These are phyloP conservation scores for Myiozetetes cayanensis DNA, from an alignment of 2,113 vertebrate species.

Conservation along the genomic window DNA sequence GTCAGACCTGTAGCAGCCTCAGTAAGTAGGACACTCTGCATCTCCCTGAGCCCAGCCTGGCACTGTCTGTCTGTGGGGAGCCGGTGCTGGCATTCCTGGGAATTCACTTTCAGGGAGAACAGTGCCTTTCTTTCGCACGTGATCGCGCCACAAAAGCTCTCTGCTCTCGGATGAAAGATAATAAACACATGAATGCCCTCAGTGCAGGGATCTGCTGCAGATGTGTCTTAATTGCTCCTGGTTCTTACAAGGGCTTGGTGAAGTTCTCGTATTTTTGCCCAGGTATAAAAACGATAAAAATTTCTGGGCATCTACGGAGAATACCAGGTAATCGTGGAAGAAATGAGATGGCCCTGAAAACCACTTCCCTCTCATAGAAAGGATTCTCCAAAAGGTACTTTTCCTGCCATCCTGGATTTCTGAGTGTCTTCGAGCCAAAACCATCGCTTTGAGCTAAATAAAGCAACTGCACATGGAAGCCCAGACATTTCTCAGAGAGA, in stretches of 20 bases:
- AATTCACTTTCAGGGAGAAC: neutral
- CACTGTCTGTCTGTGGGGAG: neutral
- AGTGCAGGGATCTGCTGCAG: neutral
- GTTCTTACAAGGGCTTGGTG: neutral
- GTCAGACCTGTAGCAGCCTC: constrained; percentile 38
- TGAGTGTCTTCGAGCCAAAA: neutral
- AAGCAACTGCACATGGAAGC: neutral
- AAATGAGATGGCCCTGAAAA: neutral
- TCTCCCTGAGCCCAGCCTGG: neutral
- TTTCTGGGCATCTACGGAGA: neutral
- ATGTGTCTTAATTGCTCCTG: neutral
- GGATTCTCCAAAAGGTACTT: neutral
- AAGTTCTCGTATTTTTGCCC: neutral
- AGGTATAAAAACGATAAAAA: rapidly evolving
- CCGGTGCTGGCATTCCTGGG: neutral
- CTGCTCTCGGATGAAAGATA: neutral
- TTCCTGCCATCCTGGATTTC: neutral
- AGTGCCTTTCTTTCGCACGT: neutral
- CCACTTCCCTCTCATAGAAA: neutral
- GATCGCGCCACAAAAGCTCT: neutral
- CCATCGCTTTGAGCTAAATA: neutral
- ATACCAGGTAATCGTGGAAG: neutral
- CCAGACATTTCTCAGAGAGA: neutral
- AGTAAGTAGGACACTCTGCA: constrained; percentile 9
- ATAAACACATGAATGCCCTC: neutral